phyloP scores from a whole-genome alignment of 2,888 invertebrate genomes.

The Caenorhabditis macrosperma region DNA sequence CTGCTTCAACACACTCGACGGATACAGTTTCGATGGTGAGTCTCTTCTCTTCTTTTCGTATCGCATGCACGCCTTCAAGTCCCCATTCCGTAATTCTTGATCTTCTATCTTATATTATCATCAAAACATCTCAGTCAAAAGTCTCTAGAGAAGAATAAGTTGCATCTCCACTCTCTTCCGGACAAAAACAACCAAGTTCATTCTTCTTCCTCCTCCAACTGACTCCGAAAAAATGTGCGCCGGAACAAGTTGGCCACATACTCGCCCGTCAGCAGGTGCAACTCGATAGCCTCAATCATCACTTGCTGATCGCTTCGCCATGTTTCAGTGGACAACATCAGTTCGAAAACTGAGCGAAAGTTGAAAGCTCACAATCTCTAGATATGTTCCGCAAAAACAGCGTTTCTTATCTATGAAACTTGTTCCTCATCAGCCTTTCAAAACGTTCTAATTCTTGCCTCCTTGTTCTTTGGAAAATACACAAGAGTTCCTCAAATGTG shows the following conservation, averaged over 20 bases:
- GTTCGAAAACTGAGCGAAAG: not conserved
- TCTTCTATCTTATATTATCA: not conserved
- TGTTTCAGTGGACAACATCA: not conserved
- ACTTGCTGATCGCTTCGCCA: not conserved
- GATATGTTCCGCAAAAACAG: not conserved
- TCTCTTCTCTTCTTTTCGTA: no score
- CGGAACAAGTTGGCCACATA: not conserved
- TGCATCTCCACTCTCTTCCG: not conserved
- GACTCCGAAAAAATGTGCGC: not conserved
- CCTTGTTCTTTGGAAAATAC: not conserved
- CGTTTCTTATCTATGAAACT: not conserved
- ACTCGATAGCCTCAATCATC: conserved; percentile 29
- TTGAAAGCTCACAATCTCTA: not conserved
- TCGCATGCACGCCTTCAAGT: no score
- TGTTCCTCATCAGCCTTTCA: no score
- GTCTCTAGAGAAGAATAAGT: not conserved
- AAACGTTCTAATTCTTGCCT: not conserved
- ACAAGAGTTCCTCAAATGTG: not conserved
- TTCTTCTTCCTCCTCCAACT: not conserved
- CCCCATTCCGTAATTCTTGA: not conserved
- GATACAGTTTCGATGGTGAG: conserved; percentile 8
- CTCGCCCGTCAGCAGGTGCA: conserved; percentile 9
- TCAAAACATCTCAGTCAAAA: not conserved
- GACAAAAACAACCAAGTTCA: not conserved
- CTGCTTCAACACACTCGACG: conserved; percentile 7